Base-by-base conservation (phyloP, 1,140 invertebrate species). In the Ips nitidus region DNA sequence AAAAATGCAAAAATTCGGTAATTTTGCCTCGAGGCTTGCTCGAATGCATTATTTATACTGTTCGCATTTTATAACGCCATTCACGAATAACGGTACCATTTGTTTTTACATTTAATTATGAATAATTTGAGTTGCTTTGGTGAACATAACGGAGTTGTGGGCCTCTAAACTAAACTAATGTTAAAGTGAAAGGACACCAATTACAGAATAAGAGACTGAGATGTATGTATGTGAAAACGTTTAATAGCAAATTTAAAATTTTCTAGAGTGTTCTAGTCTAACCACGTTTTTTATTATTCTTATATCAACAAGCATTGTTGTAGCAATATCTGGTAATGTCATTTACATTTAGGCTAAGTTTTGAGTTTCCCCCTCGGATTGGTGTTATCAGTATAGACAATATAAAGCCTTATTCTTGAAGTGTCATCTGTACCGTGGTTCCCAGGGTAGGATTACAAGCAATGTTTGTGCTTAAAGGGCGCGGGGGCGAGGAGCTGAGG, bases 391-490 rank as follows among this genome's bases (percentile, higher is more conserved):
- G 22, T 22, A 22, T 22, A 22, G 22, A 22, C 22, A 22, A 22
- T 22, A 22, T 22, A 22, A 22, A 22, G 22, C 22, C 22, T 22
- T 22, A 22, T 22, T 22, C 45, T 3, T 6, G 3, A 0, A 22
- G 45, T 50, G 3, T 22, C 67, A 69, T 69, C 67, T 69, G 67
- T 63, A 64, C 4, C 37, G 63, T 38, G 38, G 66, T 69, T 69
- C 67, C 58, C 67, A 69, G 67, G 67, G 67, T 69, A 69, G 52
- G 67, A 69, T 69, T 69, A 69, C 67, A 52, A 45, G 52, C 39
- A 6, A 62, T 69, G 67, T 69, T 69, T 69, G 67, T 37, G 41
- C 47, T 69, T 63, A 62, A 57, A 45, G 47, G 38, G 53, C 57
- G 67, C 47, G 66, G 58, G 66, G 66, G 57, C 55, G 65, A 56